Conservation (phyloP, 1,140 invertebrate species). For the Saxidomus purpurata region DNA sequence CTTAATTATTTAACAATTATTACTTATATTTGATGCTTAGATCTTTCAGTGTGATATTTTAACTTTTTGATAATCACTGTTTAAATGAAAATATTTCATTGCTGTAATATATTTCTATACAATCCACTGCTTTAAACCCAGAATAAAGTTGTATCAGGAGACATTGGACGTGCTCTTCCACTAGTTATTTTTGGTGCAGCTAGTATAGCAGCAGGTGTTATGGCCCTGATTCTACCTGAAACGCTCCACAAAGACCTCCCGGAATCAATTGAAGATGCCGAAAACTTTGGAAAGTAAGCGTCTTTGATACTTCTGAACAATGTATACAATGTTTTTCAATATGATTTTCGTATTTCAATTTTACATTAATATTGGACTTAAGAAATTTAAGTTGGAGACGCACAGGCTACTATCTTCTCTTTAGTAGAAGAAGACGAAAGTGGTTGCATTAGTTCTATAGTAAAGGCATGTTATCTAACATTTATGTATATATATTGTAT, state of each 20-base stretch:
- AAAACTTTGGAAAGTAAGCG: constrained; percentile 72
- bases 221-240: constrained; percentile 73
- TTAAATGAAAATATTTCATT: no score
- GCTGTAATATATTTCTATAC: no score
- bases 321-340: no score
- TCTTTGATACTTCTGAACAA: not conserved
- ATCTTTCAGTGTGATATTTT: no score
- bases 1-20: no score
- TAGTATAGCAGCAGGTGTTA: constrained; percentile 71
- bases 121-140: constrained; percentile 18
- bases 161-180: constrained; percentile 74
- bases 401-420: not conserved
- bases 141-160: constrained; percentile 68
- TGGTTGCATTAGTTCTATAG: no score
- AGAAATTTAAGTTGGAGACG: not conserved
- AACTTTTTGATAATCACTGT: no score
- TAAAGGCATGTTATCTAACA: no score
- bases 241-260: constrained; percentile 74
- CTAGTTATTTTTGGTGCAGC: constrained; percentile 74
- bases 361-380: not conserved
- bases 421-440: not conserved
- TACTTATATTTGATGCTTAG: no score
- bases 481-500: no score
- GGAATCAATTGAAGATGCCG: constrained; percentile 75
- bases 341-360: no score